Percentiles rank a stretch among this genome's conserved stretches.
Conservation (phyloP, 2,797 vertebrate genomes). For the Pseudochromis fuscus region DNA sequence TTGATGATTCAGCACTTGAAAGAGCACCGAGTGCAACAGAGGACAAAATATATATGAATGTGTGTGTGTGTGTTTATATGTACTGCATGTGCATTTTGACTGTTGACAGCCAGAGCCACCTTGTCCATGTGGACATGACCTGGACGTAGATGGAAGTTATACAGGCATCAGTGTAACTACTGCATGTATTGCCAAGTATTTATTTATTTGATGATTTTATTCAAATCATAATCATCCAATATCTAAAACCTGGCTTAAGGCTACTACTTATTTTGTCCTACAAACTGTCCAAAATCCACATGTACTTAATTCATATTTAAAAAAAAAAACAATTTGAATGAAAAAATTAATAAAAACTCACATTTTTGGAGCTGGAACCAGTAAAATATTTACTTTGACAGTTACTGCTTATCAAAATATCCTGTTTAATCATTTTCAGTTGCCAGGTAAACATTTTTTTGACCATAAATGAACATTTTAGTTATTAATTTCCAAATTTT, state of each 20-base stretch:
- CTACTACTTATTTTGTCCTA: neutral
- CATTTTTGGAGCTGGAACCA: neutral
- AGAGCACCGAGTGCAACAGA: slow-evolving; percentile 28
- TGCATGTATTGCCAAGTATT: too few species aligned
- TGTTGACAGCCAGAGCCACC: slow-evolving; percentile 30
- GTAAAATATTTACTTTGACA: too few species aligned
- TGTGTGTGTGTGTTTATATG: slow-evolving; percentile 13
- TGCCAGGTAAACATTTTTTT: too few species aligned
- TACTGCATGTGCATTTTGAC: slow-evolving; percentile 23
- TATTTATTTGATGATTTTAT: neutral
- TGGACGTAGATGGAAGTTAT: neutral
- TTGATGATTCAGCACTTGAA: slow-evolving; percentile 78
- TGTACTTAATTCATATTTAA: neutral
- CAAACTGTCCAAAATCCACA: neutral
- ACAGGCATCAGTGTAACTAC: too few species aligned
- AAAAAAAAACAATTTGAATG: too few species aligned
- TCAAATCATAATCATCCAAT: neutral
- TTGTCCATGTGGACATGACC: slow-evolving; percentile 17
- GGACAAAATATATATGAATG: slow-evolving; percentile 22
- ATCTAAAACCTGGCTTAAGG: neutral
- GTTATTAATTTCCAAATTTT: neutral
- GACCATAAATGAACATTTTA: neutral
- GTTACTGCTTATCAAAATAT: too few species aligned
- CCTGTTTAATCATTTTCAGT: too few species aligned
- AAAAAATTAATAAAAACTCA: too few species aligned